Percentiles rank a stretch among this genome's conserved stretches.
Conservation (phyloP, 23 tunicate species). For the Diplosoma virens region DNA sequence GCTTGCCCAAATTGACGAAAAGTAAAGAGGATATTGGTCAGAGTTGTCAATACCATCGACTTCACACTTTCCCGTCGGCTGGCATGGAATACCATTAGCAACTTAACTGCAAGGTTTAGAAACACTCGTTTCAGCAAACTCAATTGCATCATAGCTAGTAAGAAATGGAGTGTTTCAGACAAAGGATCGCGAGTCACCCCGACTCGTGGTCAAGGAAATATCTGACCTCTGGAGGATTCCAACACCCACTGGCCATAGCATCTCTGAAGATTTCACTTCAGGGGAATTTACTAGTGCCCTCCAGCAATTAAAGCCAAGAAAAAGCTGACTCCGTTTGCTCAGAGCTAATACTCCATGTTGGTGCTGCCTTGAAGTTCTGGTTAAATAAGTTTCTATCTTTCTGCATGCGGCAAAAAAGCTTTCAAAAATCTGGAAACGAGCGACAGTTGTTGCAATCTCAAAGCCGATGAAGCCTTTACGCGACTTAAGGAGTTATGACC, state of each 20-base stretch:
- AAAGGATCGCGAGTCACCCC: not conserved
- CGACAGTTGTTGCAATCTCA: not conserved
- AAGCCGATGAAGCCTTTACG: not conserved
- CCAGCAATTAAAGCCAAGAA: not conserved
- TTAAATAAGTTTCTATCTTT: not conserved
- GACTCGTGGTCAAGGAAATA: not conserved
- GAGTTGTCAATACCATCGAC: not conserved
- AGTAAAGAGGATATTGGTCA: not conserved
- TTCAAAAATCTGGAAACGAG: not conserved
- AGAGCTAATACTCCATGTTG: not conserved
- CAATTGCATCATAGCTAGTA: not conserved
- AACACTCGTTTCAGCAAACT: not conserved
- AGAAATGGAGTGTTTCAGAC: not conserved
- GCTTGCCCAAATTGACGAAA: not conserved
- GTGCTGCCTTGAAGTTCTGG: not conserved
- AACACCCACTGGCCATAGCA: too few species aligned
- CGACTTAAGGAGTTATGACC: not conserved
- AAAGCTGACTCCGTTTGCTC: not conserved
- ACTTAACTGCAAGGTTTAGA: not conserved
- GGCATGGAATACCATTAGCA: not conserved
- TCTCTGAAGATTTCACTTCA: not conserved
- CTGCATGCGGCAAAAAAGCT: not conserved
- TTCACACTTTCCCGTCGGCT: not conserved
- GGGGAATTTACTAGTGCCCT: not conserved
- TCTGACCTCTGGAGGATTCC: not conserved